Evolutionary conservation across 2,888 invertebrate species (phyloP).

Genomic region (Ormyrus thymus): DNA sequence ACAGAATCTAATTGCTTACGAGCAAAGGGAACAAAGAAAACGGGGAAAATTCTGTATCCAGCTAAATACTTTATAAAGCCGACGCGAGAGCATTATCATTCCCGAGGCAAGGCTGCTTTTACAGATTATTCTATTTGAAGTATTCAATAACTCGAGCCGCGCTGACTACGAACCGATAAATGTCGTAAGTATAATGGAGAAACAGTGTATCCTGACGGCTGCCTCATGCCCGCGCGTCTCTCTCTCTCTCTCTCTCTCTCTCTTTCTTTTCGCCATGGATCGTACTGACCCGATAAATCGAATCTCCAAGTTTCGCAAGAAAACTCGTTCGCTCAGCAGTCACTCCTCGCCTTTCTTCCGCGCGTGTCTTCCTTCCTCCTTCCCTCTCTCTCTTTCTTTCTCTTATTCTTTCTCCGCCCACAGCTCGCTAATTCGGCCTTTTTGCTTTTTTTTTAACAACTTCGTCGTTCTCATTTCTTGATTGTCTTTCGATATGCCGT

Average conservation of each 20-base stretch:
- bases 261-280: neutral
- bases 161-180: constrained; percentile 25
- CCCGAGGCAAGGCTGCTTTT: neutral
- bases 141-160: constrained; percentile 34
- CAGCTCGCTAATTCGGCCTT: neutral
- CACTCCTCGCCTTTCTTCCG: constrained; percentile 3
- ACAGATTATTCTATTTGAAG: constrained; percentile 20
- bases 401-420: constrained; percentile 1
- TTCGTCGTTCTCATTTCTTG: constrained; percentile 24
- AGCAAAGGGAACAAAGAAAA: neutral
- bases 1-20: neutral
- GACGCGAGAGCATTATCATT: neutral
- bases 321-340: constrained; percentile 39
- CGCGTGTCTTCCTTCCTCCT: neutral
- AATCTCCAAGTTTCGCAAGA: constrained; percentile 48
- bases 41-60: neutral
- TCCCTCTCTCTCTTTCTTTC: neutral
- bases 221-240: neutral
- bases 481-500: constrained; percentile 21
- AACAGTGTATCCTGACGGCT: constrained; percentile 61
- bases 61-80: neutral
- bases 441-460: constrained; percentile 1
- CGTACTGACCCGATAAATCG: constrained; percentile 50
- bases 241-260: constrained; percentile 17
- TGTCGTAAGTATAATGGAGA: constrained; percentile 64